These are phyloP conservation scores for Eonycteris spelaea DNA, from an alignment of 2,113 vertebrate species.

Conservation along the genomic window DNA sequence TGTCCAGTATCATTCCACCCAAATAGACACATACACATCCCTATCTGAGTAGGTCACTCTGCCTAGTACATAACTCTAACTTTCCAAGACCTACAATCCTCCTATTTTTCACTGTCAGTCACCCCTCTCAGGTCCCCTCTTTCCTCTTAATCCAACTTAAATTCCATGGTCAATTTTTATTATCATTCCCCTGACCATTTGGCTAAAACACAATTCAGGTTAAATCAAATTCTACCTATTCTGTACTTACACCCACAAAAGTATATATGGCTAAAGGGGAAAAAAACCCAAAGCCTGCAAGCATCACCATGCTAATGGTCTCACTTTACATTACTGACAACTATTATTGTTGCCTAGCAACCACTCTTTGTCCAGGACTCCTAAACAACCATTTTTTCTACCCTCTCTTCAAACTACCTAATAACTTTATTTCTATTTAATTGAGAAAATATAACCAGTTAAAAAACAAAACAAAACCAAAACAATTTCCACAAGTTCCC, in stretches of 20 bases:
- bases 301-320: neutral
- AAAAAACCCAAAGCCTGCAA: neutral
- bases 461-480: neutral
- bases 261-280: neutral
- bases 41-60: neutral
- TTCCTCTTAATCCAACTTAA: neutral
- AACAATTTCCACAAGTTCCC: neutral
- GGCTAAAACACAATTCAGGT: neutral
- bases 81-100: neutral
- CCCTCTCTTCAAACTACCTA: neutral
- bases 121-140: neutral
- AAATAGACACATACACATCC: neutral
- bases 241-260: neutral
- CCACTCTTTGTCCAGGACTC: neutral
- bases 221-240: neutral
- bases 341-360: neutral
- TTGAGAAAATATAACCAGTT: neutral
- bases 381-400: neutral
- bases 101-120: neutral
- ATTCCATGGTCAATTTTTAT: neutral
- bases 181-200: neutral
- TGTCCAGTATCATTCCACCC: fast-evolving
- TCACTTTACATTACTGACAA: neutral
- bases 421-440: neutral
- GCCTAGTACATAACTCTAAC: neutral